These are phyloP conservation scores for Epirrhoe alternata DNA, from an alignment of 2,888 invertebrate genomes.

Conservation along the genomic window DNA sequence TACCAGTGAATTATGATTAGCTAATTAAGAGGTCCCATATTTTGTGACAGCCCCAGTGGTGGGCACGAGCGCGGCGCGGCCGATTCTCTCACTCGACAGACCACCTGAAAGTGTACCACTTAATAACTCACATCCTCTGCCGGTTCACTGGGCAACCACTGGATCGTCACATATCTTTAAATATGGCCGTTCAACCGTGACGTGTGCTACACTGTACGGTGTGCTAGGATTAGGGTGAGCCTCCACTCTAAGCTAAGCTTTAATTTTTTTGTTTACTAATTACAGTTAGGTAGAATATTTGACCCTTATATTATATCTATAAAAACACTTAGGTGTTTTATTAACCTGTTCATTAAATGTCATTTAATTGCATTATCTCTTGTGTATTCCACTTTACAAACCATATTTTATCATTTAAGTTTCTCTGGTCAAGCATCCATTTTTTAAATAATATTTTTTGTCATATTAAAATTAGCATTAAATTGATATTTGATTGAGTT, in stretches of 20 bases:
- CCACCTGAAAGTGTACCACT: conserved; percentile 84
- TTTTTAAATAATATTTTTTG: background rate
- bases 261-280: background rate
- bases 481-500: too few relatives aligned
- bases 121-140: conserved; percentile 83
- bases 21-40: background rate
- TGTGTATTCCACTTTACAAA: too few relatives aligned
- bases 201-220: conserved; percentile 60
- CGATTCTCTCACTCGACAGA: conserved; percentile 84
- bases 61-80: conserved; percentile 43
- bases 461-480: too few relatives aligned
- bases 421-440: background rate
- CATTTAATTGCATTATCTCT: too few relatives aligned
- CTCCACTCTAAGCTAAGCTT: conserved; percentile 28
- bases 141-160: conserved; percentile 83
- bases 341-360: too few relatives aligned
- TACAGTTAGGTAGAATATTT: background rate
- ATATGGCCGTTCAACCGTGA: conserved; percentile 78
- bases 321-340: too few relatives aligned
- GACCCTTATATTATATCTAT: too few relatives aligned
- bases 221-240: conserved; percentile 35
- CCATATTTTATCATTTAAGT: background rate
- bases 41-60: conserved; percentile 37
- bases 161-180: conserved; percentile 84
- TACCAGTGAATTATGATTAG: background rate